These are phyloP conservation scores for Euglossa dilemma DNA, from an alignment of 1,140 invertebrate species.

Conservation along the genomic window DNA sequence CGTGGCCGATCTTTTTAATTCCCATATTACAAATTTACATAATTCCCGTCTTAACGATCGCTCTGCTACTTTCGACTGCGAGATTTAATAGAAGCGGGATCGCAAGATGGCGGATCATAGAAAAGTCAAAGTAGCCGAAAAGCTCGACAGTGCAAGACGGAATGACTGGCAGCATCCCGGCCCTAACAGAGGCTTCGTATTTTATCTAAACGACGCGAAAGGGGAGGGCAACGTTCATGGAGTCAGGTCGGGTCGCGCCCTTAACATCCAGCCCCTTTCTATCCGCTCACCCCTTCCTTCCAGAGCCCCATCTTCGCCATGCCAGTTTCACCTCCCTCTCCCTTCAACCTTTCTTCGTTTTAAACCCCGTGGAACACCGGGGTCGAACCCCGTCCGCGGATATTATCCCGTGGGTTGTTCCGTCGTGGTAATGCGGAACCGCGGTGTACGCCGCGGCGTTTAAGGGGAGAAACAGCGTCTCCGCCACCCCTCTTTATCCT, in stretches of 20 bases:
- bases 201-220: conserved; percentile 81
- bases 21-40: no score
- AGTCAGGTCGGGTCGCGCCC: conserved; percentile 66
- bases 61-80: neutral
- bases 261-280: conserved; percentile 55
- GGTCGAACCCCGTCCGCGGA: conserved; percentile 36
- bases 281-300: conserved; percentile 48
- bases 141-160: conserved; percentile 30
- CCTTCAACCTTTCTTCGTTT: conserved; percentile 21
- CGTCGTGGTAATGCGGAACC: conserved; percentile 51
- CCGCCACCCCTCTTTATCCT: conserved; percentile 20
- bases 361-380: conserved; percentile 43
- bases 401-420: conserved; percentile 50
- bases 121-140: conserved; percentile 58
- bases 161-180: conserved; percentile 62
- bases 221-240: conserved; percentile 69
- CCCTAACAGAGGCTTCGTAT: conserved; percentile 70
- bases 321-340: neutral
- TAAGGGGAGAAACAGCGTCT: conserved; percentile 52
- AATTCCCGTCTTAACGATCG: no score
- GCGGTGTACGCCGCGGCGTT: conserved; percentile 39
- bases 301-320: conserved; percentile 36
- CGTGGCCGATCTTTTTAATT: no score
- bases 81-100: no score
- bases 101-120: neutral